Base-by-base conservation (phyloP, 2,797 vertebrate genomes). In the Buphagus erythrorhynchus region DNA sequence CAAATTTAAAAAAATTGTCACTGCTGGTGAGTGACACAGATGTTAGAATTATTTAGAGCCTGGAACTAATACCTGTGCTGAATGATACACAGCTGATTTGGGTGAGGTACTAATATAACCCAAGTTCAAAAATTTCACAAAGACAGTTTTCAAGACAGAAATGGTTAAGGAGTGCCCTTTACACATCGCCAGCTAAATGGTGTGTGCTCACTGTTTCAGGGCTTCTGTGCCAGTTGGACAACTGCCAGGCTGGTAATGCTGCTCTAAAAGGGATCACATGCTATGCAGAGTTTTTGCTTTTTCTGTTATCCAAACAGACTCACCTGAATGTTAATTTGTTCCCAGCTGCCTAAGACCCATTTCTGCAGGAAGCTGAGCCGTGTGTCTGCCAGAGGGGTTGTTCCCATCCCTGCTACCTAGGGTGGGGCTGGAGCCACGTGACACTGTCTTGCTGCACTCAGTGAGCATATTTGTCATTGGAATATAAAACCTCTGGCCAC, bases 211-310 rank as follows among this genome's bases (percentile, higher is more conserved):
- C 63, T 85, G 59, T 62, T 90, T 90, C 42, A 2, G 61, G 73
- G 87, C 94, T 80, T 24, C 91, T 66, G 78, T 95, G 95, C 95
- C 92, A 95, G 82, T 6, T 94, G 94, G 94, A 78, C 1, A 4
- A 1, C 69, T 95, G 95, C 95, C 96, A 97, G 69, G 10, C 90
- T 90, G n/a, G 54, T 66, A 72, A 68, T 69, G 73, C 88, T 88
- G 66, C 86, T 92, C 57, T 51, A 14, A 88, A 65, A 77, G 88
- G 68, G 66, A 95, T 88, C 81, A 25, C 89, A 93, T 71, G 71
- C 93, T 77, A 31, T 20, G 62, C 7, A 0, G 88, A 65, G 48
- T 17, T 94, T 77, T 81, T 66, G 46, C 79, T 81, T 94, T 96
- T 94, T 88, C 88, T 92, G 68, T 72, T 88, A 78, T 86, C 88